phyloP scores from a whole-genome alignment of 2,113 vertebrate genomes.

The Brachyhypopomus gauderio region DNA sequence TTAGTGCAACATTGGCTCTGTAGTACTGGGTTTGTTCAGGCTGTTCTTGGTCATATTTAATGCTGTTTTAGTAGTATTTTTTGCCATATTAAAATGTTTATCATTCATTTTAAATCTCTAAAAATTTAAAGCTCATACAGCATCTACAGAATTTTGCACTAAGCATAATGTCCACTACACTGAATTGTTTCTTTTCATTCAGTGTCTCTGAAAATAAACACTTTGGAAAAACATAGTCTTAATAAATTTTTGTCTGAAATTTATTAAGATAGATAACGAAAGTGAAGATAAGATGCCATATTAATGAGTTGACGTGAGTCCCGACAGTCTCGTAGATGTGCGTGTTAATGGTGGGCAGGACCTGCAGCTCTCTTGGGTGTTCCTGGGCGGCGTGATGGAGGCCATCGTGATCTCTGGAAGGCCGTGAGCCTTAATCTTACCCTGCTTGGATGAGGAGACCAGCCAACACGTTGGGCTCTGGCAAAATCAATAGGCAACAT shows the following conservation, averaged over 20 bases:
- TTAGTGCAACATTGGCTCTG: background rate
- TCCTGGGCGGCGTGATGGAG: too few relatives aligned
- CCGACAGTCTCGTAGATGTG: background rate
- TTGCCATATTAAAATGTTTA: background rate
- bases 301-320: background rate
- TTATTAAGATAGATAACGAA: background rate
- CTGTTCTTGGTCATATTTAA: background rate
- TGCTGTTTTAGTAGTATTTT: background rate
- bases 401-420: constrained; percentile 15
- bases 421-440: constrained; percentile 59
- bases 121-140: background rate
- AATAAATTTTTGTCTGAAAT: background rate
- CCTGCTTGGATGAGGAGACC: constrained; percentile 64
- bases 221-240: background rate
- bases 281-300: background rate
- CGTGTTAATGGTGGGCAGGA: background rate
- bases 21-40: background rate
- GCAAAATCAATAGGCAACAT: constrained; percentile 74
- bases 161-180: background rate
- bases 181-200: background rate
- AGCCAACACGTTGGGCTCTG: constrained; percentile 62
- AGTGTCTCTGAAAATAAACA: constrained; percentile 5
- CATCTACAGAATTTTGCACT: background rate
- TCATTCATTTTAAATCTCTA: background rate
- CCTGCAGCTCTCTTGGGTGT: too few relatives aligned